Evolutionary conservation across 2,113 vertebrate genomes (phyloP), one percentile per base, ranked within the genome.

Genomic region (Tichodroma muraria): DNA sequence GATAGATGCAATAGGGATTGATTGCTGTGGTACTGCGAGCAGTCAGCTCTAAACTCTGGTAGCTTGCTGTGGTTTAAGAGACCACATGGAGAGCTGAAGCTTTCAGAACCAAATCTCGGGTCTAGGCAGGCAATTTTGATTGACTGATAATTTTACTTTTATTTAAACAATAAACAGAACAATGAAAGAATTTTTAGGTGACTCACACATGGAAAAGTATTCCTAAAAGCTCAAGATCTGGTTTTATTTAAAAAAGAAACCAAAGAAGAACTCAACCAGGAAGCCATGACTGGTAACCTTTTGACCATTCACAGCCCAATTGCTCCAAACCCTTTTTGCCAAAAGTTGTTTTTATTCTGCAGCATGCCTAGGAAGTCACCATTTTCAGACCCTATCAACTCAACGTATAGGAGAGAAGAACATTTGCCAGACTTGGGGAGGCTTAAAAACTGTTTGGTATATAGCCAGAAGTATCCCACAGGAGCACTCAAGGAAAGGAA

Each of bases 61-160:
- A 71, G 56, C 49, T 86, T 94, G 40, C 90, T 89, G 79, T 83
- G 85, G 88, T 75, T 95, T 95, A 22, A 64, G 40, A 68, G 79
- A 91, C 52, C 71, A 78, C 38, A 77, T 89, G 81, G 85, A 85
- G 49, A 85, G 60, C 35, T 79, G 61, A 75, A 75, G 35, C 13
- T 69, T 94, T 93, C 82, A 40, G 69, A 56, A 81, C 56, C n/a
- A 84, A 83, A 56, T 38, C 37, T 86, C 4, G 2, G 31, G 44
- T 23, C 40, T 80, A 56, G 56, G 45, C 22, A 75, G 47, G 25
- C 11, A 53, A 35, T 80, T 91, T 65, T 80, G 44, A 56, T 52
- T 63, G 63, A 90, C 16, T 63, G 37, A 65, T 42, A 28, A 38
- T 52, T 88, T 83, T 63, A 45, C 65, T 88, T 76, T 56, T 5